Evolutionary conservation across 2,888 invertebrate species (phyloP).

Genomic region (Rhaphigaster nebulosa): DNA sequence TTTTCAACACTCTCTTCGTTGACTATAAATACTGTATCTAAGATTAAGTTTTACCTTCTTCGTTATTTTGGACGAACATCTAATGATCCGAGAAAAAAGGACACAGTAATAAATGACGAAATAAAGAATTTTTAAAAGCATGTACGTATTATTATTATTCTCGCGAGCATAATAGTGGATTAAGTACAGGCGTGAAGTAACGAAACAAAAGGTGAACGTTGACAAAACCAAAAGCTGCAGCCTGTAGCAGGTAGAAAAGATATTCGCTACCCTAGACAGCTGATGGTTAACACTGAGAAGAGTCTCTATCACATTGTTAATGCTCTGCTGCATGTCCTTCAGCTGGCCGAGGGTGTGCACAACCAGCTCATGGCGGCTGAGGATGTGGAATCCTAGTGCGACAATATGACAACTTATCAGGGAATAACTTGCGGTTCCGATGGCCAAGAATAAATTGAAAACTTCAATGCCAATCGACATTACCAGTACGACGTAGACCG

Average conservation of each 20-base stretch:
- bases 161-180: not conserved
- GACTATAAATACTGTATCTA: too few relatives aligned
- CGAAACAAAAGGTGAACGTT: not conserved
- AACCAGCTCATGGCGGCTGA: not conserved
- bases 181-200: not conserved
- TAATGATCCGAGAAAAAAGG: not conserved
- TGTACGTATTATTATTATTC: accelerated
- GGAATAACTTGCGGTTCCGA: not conserved
- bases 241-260: not conserved
- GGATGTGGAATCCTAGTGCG: not conserved
- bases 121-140: too few relatives aligned
- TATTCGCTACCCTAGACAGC: not conserved
- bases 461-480: not conserved
- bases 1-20: too few relatives aligned
- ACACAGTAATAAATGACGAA: not conserved
- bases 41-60: not conserved
- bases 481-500: not conserved
- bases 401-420: not conserved
- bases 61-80: not conserved
- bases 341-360: not conserved
- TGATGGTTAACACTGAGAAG: not conserved
- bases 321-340: not conserved
- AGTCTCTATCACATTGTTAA: not conserved
- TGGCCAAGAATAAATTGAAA: too few relatives aligned
- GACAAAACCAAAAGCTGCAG: not conserved